Percentiles rank a stretch among this genome's conserved stretches.
Conservation (phyloP, 2,797 vertebrate species). For the Myioborus melanocephalus region DNA sequence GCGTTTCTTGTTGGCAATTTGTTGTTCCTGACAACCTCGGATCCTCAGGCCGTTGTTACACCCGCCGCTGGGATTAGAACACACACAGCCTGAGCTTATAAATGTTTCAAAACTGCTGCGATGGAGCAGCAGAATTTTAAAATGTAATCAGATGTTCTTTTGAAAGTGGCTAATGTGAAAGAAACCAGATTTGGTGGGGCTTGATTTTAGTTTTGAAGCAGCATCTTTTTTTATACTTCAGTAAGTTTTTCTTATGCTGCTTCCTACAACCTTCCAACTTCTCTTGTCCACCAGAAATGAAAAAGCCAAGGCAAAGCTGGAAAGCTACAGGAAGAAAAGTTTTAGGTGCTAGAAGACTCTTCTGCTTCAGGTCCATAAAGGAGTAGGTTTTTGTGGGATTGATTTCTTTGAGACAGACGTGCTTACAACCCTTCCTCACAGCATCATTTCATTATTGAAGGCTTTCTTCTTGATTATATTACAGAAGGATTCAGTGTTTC, state of each 20-base stretch:
- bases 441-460: background rate
- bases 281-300: background rate
- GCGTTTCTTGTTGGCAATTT: slow-evolving; percentile 61
- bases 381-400: background rate
- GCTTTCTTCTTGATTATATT: background rate
- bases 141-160: background rate
- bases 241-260: background rate
- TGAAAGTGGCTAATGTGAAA: background rate
- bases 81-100: background rate
- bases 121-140: background rate
- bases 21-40: slow-evolving; percentile 52
- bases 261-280: background rate
- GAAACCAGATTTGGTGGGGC: background rate
- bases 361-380: background rate
- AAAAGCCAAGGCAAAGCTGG: background rate
- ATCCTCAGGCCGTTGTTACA: slow-evolving; percentile 6
- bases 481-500: background rate
- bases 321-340: background rate
- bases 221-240: background rate
- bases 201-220: background rate
- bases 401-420: background rate
- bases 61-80: slow-evolving; percentile 41
- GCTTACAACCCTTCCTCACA: background rate
- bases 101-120: slow-evolving; percentile 18
- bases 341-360: background rate